Percentiles rank a stretch among this genome's conserved stretches.
Conservation (phyloP, 2,797 vertebrate genomes). For the Xerus rutilus region DNA sequence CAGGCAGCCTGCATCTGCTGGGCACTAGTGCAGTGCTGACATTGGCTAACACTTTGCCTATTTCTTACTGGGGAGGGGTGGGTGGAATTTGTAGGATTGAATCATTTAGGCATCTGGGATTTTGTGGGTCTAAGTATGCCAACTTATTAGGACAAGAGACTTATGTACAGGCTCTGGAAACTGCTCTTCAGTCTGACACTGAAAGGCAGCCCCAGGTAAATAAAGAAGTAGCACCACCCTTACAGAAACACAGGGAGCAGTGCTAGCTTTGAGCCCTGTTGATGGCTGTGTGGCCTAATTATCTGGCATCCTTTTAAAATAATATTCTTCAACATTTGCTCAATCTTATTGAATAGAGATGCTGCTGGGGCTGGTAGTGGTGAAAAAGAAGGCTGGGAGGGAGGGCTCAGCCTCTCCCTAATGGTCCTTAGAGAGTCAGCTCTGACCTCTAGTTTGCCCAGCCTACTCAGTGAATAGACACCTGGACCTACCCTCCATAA, state of each 20-base stretch:
- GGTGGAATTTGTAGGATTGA: neutral
- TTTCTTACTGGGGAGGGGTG: neutral
- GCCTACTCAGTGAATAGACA: neutral
- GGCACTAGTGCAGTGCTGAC: neutral
- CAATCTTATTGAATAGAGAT: neutral
- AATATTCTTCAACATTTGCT: neutral
- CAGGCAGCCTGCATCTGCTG: neutral
- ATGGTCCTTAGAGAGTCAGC: neutral
- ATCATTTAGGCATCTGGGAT: neutral
- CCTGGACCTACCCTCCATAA: neutral
- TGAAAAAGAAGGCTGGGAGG: neutral
- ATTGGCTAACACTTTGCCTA: too few relatives aligned
- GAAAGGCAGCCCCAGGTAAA: neutral
- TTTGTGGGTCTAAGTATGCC: neutral
- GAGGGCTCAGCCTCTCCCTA: neutral
- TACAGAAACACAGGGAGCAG: neutral
- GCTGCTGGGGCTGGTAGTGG: neutral
- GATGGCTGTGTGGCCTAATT: neutral
- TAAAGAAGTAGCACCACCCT: too few relatives aligned
- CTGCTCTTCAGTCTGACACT: neutral
- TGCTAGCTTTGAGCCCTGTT: neutral
- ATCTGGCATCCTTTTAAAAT: neutral
- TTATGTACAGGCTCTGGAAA: neutral
- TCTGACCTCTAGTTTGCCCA: neutral
- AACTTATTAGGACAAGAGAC: neutral